Evolutionary conservation across 2,797 vertebrate species (phyloP).

Genomic region (Gymnodraco acuticeps): DNA sequence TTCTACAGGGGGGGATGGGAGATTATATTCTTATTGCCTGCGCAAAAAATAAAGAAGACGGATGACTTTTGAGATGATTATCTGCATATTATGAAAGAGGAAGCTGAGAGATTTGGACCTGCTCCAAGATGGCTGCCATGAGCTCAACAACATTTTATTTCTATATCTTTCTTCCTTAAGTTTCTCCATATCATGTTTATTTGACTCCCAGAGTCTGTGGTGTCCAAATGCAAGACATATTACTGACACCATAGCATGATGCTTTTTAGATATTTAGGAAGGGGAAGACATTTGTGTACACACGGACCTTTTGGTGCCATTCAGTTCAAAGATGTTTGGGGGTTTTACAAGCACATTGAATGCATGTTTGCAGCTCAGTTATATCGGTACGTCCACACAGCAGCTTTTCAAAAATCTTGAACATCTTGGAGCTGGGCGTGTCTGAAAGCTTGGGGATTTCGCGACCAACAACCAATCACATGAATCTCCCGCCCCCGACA

Average conservation of each 20-base stretch:
- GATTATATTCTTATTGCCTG: slow-evolving; percentile 66
- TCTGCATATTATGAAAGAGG: slow-evolving; percentile 57
- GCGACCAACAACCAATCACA: too few relatives aligned
- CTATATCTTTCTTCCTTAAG: slow-evolving; percentile 29
- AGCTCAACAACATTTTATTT: slow-evolving; percentile 43
- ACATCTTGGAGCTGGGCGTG: too few relatives aligned
- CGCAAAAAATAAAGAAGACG: slow-evolving; percentile 45
- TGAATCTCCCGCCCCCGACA: too few relatives aligned
- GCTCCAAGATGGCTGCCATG: slow-evolving; percentile 56
- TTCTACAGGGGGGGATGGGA: slow-evolving; percentile 45
- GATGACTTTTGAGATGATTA: slow-evolving; percentile 67
- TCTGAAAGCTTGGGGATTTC: too few relatives aligned
- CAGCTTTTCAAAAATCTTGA: too few relatives aligned
- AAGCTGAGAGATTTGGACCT: slow-evolving; percentile 53
- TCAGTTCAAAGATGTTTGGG: not conserved
- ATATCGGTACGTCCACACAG: too few relatives aligned
- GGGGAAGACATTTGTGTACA: not conserved
- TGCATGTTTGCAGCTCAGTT: not conserved
- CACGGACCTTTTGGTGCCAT: not conserved
- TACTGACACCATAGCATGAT: not conserved
- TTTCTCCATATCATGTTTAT: slow-evolving; percentile 29
- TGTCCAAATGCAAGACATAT: slow-evolving; percentile 14
- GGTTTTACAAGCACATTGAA: not conserved
- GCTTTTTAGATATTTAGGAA: not conserved
- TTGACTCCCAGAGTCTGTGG: slow-evolving; percentile 7